Evolutionary conservation across 2,113 vertebrate genomes (phyloP).

Genomic region (Hypomesus transpacificus): DNA sequence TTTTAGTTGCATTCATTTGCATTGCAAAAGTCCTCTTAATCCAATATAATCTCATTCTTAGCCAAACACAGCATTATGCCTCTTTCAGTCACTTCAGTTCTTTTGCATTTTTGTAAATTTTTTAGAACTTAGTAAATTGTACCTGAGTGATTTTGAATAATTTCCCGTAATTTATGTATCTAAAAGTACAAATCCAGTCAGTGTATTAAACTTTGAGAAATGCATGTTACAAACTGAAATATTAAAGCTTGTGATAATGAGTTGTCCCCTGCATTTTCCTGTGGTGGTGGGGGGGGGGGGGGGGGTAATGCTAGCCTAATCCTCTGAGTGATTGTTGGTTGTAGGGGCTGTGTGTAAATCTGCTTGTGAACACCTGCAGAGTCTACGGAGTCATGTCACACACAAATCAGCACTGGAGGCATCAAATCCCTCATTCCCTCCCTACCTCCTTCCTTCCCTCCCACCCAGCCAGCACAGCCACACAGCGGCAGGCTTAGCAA

Average conservation of each 20-base stretch:
- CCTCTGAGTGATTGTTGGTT: conserved; percentile 57
- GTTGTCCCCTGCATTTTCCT: conserved; percentile 59
- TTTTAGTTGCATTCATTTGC: conserved; percentile 78
- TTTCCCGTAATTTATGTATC: conserved; percentile 29
- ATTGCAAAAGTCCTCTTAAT: conserved; percentile 79
- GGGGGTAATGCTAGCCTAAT: conserved; percentile 59
- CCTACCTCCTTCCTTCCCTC: conserved; percentile 6
- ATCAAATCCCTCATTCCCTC: conserved; percentile 31
- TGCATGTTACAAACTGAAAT: conserved; percentile 49
- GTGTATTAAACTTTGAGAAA: conserved; percentile 44
- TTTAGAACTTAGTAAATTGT: not conserved
- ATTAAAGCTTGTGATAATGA: conserved; percentile 55
- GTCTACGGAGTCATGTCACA: conserved; percentile 44
- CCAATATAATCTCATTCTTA: conserved; percentile 79
- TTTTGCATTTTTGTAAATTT: conserved; percentile 23
- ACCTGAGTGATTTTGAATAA: not conserved
- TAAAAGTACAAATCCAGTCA: conserved; percentile 30
- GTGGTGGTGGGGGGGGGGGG: conserved; percentile 56
- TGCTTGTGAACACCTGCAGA: conserved; percentile 58
- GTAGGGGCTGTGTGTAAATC: conserved; percentile 70
- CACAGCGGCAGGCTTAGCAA: conserved; percentile 66
- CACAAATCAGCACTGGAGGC: conserved; percentile 48
- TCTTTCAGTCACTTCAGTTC: conserved; percentile 45
- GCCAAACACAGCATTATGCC: conserved; percentile 67
- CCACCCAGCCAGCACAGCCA: not conserved